A percentile compares a stretch with the other conserved stretches of the same genome.
phyloP scores from a whole-genome alignment of 2,797 vertebrate genomes.

The Pangasius sanitwongsei region DNA sequence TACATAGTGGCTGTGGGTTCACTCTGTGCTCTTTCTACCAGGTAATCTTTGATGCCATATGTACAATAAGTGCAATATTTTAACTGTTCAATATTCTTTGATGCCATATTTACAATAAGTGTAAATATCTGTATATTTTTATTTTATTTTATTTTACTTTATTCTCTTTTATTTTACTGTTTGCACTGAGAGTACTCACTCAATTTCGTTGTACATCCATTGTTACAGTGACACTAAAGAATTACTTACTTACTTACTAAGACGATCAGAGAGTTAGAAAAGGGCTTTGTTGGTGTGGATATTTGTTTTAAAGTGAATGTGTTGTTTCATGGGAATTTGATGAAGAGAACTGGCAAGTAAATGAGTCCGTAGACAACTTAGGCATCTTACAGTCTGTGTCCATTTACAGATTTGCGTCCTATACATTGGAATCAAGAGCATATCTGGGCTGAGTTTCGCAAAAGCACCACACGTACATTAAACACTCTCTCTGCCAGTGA shows the following conservation, averaged over 20 bases:
- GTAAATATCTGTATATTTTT: too few relatives aligned
- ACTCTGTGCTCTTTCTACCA: slow-evolving; percentile 94
- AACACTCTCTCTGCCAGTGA: background rate
- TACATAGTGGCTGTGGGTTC: slow-evolving; percentile 92
- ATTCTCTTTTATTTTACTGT: too few relatives aligned
- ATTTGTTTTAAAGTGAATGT: background rate
- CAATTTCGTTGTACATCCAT: too few relatives aligned
- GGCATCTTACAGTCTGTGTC: background rate
- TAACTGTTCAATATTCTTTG: too few relatives aligned
- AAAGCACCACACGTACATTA: background rate
- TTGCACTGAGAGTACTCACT: too few relatives aligned
- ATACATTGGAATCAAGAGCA: background rate
- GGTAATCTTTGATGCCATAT: slow-evolving; percentile 69
- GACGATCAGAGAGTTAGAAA: background rate
- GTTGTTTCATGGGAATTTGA: background rate
- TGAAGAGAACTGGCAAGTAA: background rate
- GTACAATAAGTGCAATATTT: too few relatives aligned
- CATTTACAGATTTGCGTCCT: background rate
- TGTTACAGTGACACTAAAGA: too few relatives aligned
- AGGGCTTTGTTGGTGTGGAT: too few relatives aligned
- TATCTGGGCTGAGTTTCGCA: background rate
- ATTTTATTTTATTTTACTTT: too few relatives aligned
- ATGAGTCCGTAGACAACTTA: background rate
- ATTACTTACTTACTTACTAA: background rate
- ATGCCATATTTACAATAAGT: too few relatives aligned